Evolutionary conservation across 2,797 vertebrate species (phyloP), one percentile per base, ranked within the genome.

Genomic region (Apogon talboti): DNA sequence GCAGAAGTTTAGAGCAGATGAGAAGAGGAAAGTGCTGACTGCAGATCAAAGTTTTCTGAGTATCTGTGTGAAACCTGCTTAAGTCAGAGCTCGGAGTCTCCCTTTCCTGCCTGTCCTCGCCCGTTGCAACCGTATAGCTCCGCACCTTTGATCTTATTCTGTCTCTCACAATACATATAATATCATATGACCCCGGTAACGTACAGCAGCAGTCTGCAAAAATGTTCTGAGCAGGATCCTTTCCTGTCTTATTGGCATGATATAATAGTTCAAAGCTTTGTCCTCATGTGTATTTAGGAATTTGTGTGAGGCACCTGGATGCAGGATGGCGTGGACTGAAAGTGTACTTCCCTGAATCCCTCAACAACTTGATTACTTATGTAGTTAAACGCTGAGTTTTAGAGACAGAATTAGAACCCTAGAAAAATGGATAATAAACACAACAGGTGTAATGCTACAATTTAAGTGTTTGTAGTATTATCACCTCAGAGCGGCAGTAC

Each of bases 21-120:
- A 80, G 53, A 60, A 44, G 64, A 66, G 53, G 13, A 64, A 76
- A 76, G 66, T 19, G 81, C 78, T 81, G 82, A 79, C 76, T 14
- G 42, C 16, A 75, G 78, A 81, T 83, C 65, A 83, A 71, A 74
- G 69, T 72, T 76, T 57, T 61, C 41, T 13, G 51, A 12, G 42
- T 42, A 53, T 46, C 46, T 66, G 19, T 37, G 2, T 53, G 35
- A 82, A 76, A 76, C 62, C 78, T 54, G 43, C 65, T 68, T 64
- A 60, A 87, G 53, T 61, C 37, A 2, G 13, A 69, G 40, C 41
- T 76, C 41, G 21, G 52, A 24, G n/a, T 58, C 47, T 18, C 62
- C 11, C 18, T 41, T 28, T 43, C 33, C 48, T 55, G 52, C 19
- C n/a, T n/a, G n/a, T n/a, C n/a, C n/a, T n/a, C n/a, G n/a, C n/a